These are phyloP conservation scores for Cnemophilus loriae DNA, from an alignment of 2,113 vertebrate species.

Conservation along the genomic window DNA sequence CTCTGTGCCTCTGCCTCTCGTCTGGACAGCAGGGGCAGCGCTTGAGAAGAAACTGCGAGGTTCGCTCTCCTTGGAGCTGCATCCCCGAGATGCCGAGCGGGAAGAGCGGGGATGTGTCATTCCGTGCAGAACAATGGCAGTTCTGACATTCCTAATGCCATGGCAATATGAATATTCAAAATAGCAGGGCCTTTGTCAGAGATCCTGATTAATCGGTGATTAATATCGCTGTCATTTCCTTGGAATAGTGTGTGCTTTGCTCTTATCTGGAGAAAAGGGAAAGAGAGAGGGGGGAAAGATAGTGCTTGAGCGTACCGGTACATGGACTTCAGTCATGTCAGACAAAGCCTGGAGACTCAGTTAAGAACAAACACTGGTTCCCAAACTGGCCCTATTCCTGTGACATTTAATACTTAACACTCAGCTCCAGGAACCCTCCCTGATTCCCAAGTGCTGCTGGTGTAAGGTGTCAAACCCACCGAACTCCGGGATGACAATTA, in stretches of 20 bases:
- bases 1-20: not conserved
- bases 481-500: not conserved
- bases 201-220: constrained; percentile 25
- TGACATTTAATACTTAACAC: constrained; percentile 23
- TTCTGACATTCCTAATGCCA: constrained; percentile 6
- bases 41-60: fast-evolving
- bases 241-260: not conserved
- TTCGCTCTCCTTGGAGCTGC: fast-evolving
- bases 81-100: not conserved
- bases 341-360: not conserved
- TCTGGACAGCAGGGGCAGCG: not conserved
- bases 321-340: fast-evolving
- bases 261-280: constrained; percentile 13
- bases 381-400: not conserved
- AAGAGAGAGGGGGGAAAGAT: not conserved
- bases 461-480: not conserved
- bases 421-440: not conserved
- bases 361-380: not conserved
- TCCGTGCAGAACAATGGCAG: not conserved
- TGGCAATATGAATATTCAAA: constrained; percentile 35
- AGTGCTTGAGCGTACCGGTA: not conserved
- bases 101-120: not conserved
- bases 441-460: not conserved
- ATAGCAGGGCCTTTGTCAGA: constrained; percentile 14
- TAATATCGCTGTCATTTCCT: constrained; percentile 26